Percentiles rank a stretch among this genome's conserved stretches.
phyloP scores from a whole-genome alignment of 2,113 vertebrate genomes.

The Tautogolabrus adspersus region DNA sequence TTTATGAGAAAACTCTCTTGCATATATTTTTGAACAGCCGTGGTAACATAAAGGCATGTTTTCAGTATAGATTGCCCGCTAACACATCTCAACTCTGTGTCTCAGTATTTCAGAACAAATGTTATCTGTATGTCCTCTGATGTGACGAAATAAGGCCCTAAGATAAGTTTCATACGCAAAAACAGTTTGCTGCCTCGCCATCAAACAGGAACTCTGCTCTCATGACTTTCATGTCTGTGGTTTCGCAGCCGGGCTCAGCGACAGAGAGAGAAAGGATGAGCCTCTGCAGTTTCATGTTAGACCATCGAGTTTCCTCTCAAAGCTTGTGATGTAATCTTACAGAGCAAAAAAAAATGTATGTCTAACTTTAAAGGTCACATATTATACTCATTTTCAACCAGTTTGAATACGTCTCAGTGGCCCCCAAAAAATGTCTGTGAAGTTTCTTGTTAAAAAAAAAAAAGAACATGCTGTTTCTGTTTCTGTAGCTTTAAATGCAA shows the following conservation, averaged over 20 bases:
- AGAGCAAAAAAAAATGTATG: no score
- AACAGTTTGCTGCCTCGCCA: not conserved
- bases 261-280: not conserved
- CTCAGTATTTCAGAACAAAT: not conserved
- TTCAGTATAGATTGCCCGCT: not conserved
- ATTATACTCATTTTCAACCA: no score
- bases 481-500: no score
- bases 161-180: slow-evolving; percentile 5
- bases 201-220: slow-evolving; percentile 45
- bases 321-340: not conserved
- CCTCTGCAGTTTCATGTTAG: slow-evolving; percentile 9
- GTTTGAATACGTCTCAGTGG: no score
- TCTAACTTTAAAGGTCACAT: no score
- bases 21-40: not conserved
- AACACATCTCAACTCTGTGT: not conserved
- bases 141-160: not conserved
- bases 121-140: not conserved
- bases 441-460: no score
- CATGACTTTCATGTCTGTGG: slow-evolving; percentile 42
- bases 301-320: not conserved
- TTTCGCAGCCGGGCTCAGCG: slow-evolving; percentile 21
- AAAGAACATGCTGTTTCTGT: no score
- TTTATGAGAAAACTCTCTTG: not conserved
- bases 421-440: no score
- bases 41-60: not conserved